These are phyloP conservation scores for Bubo scandiacus DNA, from an alignment of 2,113 vertebrate genomes.

Conservation along the genomic window DNA sequence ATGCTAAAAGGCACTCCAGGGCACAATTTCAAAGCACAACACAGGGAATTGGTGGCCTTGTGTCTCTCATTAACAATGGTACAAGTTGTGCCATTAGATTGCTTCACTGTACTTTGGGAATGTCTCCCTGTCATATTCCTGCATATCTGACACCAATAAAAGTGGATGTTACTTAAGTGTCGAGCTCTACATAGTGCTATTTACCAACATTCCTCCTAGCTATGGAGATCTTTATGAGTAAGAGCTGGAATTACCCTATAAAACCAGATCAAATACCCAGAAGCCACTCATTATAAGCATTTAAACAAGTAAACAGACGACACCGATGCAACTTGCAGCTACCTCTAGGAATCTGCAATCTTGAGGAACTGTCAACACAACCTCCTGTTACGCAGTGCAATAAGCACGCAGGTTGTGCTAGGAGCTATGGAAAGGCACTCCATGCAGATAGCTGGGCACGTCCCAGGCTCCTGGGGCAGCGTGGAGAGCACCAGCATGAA, in stretches of 20 bases:
- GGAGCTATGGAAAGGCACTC: background rate
- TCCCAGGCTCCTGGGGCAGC: background rate
- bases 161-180: background rate
- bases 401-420: background rate
- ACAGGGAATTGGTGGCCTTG: background rate
- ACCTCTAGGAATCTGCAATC: background rate
- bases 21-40: background rate
- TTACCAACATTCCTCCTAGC: background rate
- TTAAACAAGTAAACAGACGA: background rate
- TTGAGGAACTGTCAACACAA: background rate
- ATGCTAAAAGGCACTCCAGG: background rate
- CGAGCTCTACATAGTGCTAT: background rate
- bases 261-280: background rate
- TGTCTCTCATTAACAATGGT: background rate
- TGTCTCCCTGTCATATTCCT: background rate
- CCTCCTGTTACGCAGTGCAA: background rate
- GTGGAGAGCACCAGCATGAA: background rate
- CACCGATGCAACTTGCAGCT: background rate
- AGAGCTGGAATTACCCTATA: background rate
- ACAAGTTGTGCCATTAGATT: background rate
- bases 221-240: background rate
- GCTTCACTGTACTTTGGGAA: background rate
- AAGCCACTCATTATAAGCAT: background rate
- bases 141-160: background rate
- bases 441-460: accelerated